Evolutionary conservation across 1,140 invertebrate species (phyloP).

Genomic region (Trichomalopsis sarcophagae): DNA sequence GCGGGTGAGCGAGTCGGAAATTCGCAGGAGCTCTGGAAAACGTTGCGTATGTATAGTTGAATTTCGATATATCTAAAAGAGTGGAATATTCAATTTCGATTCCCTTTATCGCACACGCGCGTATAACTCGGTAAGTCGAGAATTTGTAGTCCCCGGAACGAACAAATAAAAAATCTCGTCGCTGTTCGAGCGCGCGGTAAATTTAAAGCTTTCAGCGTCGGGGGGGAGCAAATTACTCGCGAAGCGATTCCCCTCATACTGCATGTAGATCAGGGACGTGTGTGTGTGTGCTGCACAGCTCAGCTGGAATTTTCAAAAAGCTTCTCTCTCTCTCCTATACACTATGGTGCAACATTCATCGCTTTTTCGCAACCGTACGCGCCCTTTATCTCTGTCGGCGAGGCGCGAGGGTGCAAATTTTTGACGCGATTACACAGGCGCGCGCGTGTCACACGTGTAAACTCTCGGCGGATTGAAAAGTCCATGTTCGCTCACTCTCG

Average conservation of each 20-base stretch:
- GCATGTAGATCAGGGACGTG: slow-evolving; percentile 7
- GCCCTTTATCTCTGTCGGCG: slow-evolving; percentile 5
- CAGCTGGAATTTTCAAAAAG: slow-evolving; percentile 18
- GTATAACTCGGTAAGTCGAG: neutral
- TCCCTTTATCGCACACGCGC: neutral
- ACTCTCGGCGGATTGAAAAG: slow-evolving; percentile 15
- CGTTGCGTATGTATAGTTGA: too few relatives aligned
- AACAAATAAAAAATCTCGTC: neutral
- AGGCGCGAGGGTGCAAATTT: neutral
- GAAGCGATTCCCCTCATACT: neutral
- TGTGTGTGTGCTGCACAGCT: neutral
- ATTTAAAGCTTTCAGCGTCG: slow-evolving; percentile 16
- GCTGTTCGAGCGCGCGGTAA: neutral
- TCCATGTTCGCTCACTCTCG: neutral
- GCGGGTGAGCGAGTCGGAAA: too few relatives aligned
- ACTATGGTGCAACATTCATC: neutral
- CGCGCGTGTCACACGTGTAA: slow-evolving; percentile 1
- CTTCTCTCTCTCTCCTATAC: neutral
- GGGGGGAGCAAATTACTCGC: slow-evolving; percentile 14
- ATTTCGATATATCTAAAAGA: too few relatives aligned
- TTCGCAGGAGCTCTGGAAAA: too few relatives aligned
- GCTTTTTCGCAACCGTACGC: neutral
- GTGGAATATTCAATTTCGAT: neutral
- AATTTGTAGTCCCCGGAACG: neutral
- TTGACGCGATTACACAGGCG: slow-evolving; percentile 25